Evolutionary conservation across 2,888 invertebrate species (phyloP).

Genomic region (Latrodectus elegans): DNA sequence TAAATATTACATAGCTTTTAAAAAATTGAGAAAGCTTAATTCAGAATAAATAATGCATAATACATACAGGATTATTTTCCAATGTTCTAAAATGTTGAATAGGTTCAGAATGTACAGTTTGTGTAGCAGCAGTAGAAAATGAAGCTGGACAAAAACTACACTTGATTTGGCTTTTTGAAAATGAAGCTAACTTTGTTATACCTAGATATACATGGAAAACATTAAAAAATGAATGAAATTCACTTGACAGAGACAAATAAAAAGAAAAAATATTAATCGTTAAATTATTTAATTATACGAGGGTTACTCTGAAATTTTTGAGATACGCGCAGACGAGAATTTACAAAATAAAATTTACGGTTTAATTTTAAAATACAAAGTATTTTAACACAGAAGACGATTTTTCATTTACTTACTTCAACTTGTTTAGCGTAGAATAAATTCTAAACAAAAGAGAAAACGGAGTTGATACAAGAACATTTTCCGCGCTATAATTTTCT

Average conservation of each 20-base stretch:
- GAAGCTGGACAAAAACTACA: not conserved
- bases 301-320: no score
- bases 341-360: no score
- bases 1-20: not conserved
- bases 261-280: not conserved
- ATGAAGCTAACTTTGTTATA: not conserved
- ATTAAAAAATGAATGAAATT: not conserved
- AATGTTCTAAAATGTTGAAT: constrained; percentile 26
- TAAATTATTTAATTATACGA: not conserved
- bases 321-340: no score
- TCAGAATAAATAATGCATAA: not conserved
- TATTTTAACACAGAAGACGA: no score
- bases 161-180: not conserved
- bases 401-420: no score
- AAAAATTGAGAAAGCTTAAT: not conserved
- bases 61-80: constrained; percentile 53
- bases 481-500: no score
- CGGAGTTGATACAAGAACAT: no score
- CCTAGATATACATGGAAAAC: not conserved
- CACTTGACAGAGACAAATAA: not conserved
- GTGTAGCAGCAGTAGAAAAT: not conserved
- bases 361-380: no score
- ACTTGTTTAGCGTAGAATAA: no score
- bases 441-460: no score
- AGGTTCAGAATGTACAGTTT: not conserved